A percentile compares a stretch with the other conserved stretches of the same genome.
These are phyloP conservation scores for Drosophila mauritiana DNA, from an alignment of 1,140 invertebrate genomes.

Conservation along the genomic window DNA sequence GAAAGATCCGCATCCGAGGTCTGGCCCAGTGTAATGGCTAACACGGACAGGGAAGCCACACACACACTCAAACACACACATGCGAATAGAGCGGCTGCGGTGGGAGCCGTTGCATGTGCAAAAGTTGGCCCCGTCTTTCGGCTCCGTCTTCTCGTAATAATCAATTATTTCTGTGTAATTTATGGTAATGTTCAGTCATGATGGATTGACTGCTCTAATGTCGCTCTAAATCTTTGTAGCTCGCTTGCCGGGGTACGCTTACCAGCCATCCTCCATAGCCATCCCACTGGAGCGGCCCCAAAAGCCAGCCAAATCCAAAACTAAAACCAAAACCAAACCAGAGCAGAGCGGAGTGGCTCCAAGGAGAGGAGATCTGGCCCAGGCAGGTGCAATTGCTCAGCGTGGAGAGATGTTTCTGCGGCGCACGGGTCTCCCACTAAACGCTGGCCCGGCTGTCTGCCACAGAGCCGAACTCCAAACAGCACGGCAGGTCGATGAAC, in stretches of 20 bases:
- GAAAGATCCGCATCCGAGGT: conserved; percentile 27
- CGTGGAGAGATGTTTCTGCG: conserved; percentile 36
- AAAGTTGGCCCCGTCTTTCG: conserved; percentile 57
- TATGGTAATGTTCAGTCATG: conserved; percentile 85
- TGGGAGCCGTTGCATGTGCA: conserved; percentile 66
- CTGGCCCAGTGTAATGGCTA: conserved; percentile 47
- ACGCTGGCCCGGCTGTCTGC: conserved; percentile 43
- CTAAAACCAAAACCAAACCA: conserved; percentile 21
- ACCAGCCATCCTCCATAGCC: conserved; percentile 26
- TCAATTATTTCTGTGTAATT: conserved; percentile 85
- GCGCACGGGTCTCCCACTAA: conserved; percentile 70
- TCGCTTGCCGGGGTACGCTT: conserved; percentile 59
- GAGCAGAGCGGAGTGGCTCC: conserved; percentile 45
- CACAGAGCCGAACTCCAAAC: conserved; percentile 40
- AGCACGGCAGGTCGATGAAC: conserved; percentile 49
- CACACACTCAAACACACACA: conserved; percentile 14
- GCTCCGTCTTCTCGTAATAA: conserved; percentile 82
- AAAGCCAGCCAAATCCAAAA: conserved; percentile 35
- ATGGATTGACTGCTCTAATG: conserved; percentile 85
- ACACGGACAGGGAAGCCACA: conserved; percentile 24
- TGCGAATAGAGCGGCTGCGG: conserved; percentile 26
- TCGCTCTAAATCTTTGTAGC: conserved; percentile 84
- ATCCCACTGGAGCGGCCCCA: conserved; percentile 30
- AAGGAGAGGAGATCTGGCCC: conserved; percentile 42
- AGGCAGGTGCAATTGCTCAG: conserved; percentile 76